phyloP scores from a whole-genome alignment of 2,797 vertebrate genomes.

The Taeniopygia guttata region DNA sequence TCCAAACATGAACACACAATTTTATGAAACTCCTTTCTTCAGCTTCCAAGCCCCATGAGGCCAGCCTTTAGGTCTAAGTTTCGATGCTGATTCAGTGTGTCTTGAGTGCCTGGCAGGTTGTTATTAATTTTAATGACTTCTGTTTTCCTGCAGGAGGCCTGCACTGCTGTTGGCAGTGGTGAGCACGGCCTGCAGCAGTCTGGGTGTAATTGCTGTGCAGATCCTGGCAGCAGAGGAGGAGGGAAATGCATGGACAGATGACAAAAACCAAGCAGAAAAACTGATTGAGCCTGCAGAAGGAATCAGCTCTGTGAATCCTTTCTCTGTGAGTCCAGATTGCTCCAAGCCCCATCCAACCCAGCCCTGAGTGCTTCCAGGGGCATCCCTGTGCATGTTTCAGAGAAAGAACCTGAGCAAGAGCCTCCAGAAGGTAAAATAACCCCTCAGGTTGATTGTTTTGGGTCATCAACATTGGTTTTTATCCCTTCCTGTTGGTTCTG shows the following conservation, averaged over 20 bases:
- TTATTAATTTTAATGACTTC: not conserved
- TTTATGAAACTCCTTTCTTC: not conserved
- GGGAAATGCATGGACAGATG: not conserved
- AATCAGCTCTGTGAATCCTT: not conserved
- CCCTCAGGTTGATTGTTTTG: accelerated
- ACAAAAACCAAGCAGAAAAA: not conserved
- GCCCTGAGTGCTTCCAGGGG: not conserved
- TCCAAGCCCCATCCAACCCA: not conserved
- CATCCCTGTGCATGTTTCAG: accelerated
- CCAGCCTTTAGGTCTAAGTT: not conserved
- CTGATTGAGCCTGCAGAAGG: not conserved
- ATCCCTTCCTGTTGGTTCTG: not conserved
- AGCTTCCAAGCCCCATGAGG: not conserved
- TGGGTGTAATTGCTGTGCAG: not conserved
- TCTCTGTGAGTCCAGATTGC: not conserved
- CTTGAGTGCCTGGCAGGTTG: not conserved
- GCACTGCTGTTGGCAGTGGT: not conserved
- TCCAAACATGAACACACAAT: not conserved
- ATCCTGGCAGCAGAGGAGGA: not conserved
- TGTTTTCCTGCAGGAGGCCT: not conserved
- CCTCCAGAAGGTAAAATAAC: not conserved
- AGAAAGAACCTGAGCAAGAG: not conserved
- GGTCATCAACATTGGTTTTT: not conserved
- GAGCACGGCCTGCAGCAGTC: not conserved
- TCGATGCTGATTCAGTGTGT: not conserved